Evolutionary conservation across 2,888 invertebrate genomes (phyloP).

Genomic region (Drosophila borborema): DNA sequence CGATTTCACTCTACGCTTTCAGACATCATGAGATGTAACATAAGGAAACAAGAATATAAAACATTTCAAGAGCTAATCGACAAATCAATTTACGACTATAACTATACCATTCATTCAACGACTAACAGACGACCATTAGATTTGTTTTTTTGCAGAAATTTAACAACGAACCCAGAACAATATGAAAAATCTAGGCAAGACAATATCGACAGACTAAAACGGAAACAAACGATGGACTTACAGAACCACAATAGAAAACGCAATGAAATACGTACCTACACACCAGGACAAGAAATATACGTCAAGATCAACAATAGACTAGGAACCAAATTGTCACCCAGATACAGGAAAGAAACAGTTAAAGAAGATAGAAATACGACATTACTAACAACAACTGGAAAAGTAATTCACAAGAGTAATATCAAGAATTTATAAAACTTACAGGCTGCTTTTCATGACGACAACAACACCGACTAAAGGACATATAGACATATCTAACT

Average conservation of each 20-base stretch:
- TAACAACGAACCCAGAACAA: slow-evolving; percentile 1
- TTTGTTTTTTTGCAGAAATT: slow-evolving; percentile 2
- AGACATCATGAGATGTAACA: no score
- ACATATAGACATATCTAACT: no score
- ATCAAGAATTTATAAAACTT: not conserved
- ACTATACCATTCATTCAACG: slow-evolving; percentile 14
- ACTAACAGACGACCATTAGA: slow-evolving; percentile 8
- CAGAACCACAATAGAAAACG: not conserved
- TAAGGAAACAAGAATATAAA: no score
- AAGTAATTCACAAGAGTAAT: not conserved
- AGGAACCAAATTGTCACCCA: not conserved
- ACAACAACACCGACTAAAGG: no score
- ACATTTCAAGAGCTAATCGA: slow-evolving; percentile 12
- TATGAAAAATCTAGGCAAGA: not conserved
- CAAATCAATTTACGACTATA: slow-evolving; percentile 14
- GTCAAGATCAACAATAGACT: not conserved
- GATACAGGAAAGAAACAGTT: not conserved
- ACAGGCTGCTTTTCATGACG: no score
- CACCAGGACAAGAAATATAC: not conserved
- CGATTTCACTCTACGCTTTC: no score
- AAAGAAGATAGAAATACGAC: not conserved
- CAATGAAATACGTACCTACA: not conserved
- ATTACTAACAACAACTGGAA: not conserved
- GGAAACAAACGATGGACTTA: not conserved
- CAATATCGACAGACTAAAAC: not conserved